Evolutionary conservation across 2,888 invertebrate species (phyloP), one percentile per base, ranked within the genome.

Genomic region (Nebria brevicollis): DNA sequence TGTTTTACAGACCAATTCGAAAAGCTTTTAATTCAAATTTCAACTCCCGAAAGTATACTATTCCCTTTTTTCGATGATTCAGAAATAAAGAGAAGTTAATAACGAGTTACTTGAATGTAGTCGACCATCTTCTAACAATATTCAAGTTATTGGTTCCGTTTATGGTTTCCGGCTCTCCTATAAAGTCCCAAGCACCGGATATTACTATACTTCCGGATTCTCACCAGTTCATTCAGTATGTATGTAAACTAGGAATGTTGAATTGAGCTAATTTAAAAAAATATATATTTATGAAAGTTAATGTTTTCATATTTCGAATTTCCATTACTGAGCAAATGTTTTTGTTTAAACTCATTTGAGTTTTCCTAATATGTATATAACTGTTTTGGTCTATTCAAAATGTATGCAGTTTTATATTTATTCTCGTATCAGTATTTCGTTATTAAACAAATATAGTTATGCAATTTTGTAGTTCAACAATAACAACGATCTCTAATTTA

Each of bases 141-240:
- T 77, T 77, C 70, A 77, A 77, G 54, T 77, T 77, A 77, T 77
- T 77, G 77, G 42, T 34, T 54, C 43, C 72, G 77, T 77, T 77
- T 77, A 77, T 77, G 77, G 70, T 77, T 77, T 77, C 77, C 77
- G 42, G 70, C 20, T 70, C 43, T 64, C 72, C 54, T 43, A 70
- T 70, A 72, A 72, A 77, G 70, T 54, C 15, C 54, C 20, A 42
- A 15, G 68, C 26, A 7, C 15, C 77, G 77, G 70, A 77, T 77
- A 76, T 76, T 76, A 42, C 66, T 26, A 4, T n/a, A 66, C 76
- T 66, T 76, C 76, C 66, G 68, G 41, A 66, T 11, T 41, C 54
- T 54, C 54, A 2, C 54, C 13, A 8, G 54, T 8, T 54, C 13
- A 8, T 7, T 54, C 7, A 13, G 54, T 5, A 34, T 34, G 5